A percentile compares a stretch with the other conserved stretches of the same genome.
These are phyloP conservation scores for Lathronympha strigana DNA, from an alignment of 2,888 invertebrate genomes.

Conservation along the genomic window DNA sequence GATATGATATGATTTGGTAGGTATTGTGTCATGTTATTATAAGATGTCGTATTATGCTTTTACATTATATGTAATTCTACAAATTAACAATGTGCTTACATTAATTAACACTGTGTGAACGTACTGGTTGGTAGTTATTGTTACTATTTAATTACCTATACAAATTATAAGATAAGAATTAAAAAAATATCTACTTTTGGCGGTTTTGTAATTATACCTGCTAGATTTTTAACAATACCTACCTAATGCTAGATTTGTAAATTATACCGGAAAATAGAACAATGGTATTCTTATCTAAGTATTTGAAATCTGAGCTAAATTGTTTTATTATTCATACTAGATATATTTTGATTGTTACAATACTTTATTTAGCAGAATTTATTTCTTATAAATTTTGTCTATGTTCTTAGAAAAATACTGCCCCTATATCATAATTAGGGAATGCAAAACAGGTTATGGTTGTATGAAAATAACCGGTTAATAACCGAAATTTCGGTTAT, in stretches of 20 bases:
- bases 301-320: not conserved
- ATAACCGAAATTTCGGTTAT: too few relatives aligned
- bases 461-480: too few relatives aligned
- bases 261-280: not conserved
- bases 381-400: too few relatives aligned
- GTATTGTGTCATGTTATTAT: too few relatives aligned
- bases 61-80: not conserved
- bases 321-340: too few relatives aligned
- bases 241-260: not conserved
- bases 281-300: not conserved
- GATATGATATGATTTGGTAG: not conserved
- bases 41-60: not conserved
- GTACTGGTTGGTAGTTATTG: not conserved
- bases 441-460: too few relatives aligned
- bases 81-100: slow-evolving; percentile 22
- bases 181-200: too few relatives aligned
- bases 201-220: slow-evolving; percentile 1
- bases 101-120: slow-evolving; percentile 7
- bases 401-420: too few relatives aligned
- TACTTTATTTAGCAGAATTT: too few relatives aligned
- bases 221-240: not conserved
- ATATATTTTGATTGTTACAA: too few relatives aligned
- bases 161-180: slow-evolving; percentile 5
- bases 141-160: slow-evolving; percentile 11
- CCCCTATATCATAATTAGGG: too few relatives aligned